Evolutionary conservation across 2,113 vertebrate genomes (phyloP).

Genomic region (Hyperopisus bebe): DNA sequence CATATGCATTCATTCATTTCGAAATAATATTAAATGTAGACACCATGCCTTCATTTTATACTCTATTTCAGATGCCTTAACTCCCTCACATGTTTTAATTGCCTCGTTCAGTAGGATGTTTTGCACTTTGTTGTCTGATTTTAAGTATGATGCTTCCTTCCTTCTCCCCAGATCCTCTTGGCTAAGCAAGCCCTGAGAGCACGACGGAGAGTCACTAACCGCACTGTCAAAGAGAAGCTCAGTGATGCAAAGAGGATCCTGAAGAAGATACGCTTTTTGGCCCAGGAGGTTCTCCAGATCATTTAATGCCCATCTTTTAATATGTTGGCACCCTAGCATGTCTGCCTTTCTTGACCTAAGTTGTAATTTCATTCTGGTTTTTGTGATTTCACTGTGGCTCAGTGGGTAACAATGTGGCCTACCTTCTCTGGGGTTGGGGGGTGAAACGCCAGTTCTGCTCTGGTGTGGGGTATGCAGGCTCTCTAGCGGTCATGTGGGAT

Average conservation of each 20-base stretch:
- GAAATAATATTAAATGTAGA: neutral
- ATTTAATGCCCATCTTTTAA: neutral
- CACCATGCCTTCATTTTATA: neutral
- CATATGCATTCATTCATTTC: neutral
- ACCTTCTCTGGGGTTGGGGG: neutral
- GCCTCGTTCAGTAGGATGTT: neutral
- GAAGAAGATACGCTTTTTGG: conserved; percentile 64
- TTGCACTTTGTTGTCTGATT: neutral
- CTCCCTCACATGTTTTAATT: neutral
- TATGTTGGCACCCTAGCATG: neutral
- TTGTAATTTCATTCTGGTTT: neutral
- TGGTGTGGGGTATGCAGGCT: neutral
- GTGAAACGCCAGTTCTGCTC: neutral
- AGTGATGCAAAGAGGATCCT: conserved; percentile 64
- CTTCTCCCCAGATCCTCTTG: conserved; percentile 46
- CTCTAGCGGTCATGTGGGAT: neutral
- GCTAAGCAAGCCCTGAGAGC: conserved; percentile 71
- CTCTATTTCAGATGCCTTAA: neutral
- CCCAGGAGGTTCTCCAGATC: conserved; percentile 69
- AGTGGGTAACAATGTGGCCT: neutral
- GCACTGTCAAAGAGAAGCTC: conserved; percentile 62
- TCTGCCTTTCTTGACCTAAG: neutral
- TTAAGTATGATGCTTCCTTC: neutral
- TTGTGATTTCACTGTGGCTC: neutral
- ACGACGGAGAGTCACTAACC: conserved; percentile 52